Evolutionary conservation across 2,888 invertebrate species (phyloP).

Genomic region (Eurytoma adleriae): DNA sequence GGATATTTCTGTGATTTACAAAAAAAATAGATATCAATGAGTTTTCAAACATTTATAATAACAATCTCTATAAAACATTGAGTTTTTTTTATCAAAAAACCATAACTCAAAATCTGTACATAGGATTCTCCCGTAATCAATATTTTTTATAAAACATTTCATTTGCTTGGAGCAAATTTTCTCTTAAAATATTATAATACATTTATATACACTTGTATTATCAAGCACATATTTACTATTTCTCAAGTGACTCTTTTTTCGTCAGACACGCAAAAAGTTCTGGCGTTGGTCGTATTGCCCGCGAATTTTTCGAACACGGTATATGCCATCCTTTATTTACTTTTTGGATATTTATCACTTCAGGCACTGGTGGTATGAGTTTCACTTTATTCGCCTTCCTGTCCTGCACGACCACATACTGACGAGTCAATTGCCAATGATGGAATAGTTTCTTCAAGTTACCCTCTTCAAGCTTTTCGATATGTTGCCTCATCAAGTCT

Average conservation of each 20-base stretch:
- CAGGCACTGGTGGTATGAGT: slow-evolving; percentile 76
- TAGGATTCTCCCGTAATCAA: too few species aligned
- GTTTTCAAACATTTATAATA: too few species aligned
- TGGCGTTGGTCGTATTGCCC: slow-evolving; percentile 66
- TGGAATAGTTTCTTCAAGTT: slow-evolving; percentile 81
- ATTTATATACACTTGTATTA: too few species aligned
- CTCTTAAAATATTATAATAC: too few species aligned
- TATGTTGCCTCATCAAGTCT: slow-evolving; percentile 88
- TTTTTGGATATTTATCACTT: slow-evolving; percentile 80
- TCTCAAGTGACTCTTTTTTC: slow-evolving; percentile 33
- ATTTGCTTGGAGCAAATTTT: too few species aligned
- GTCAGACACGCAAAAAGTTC: slow-evolving; percentile 80
- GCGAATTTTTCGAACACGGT: slow-evolving; percentile 77
- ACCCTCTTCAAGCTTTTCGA: slow-evolving; percentile 80
- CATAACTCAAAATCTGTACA: too few species aligned
- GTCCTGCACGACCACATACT: slow-evolving; percentile 69
- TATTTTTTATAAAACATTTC: too few species aligned
- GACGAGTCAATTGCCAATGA: slow-evolving; percentile 88
- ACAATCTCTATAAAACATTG: too few species aligned
- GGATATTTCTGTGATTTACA: too few species aligned
- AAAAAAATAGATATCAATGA: too few species aligned
- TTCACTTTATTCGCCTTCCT: neutral
- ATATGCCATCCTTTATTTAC: slow-evolving; percentile 82
- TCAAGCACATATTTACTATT: neutral
- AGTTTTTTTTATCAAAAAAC: too few species aligned